Base-by-base conservation (phyloP, 2,797 vertebrate genomes). In the Gymnodraco acuticeps region DNA sequence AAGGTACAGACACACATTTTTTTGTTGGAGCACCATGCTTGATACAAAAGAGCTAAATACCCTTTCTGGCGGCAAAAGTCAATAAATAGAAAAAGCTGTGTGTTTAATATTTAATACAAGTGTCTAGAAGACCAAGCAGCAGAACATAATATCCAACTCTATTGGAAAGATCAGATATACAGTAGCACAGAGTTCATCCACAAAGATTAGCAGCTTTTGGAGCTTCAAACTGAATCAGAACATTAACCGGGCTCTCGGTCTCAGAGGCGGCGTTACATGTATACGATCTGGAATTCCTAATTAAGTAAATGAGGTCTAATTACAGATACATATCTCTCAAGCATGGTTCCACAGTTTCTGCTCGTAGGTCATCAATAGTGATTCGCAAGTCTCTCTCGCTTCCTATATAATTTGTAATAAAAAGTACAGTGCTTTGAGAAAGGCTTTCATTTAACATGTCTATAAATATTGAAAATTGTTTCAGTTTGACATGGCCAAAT, bases 391-490 rank as follows among this genome's bases (percentile, higher is more conserved):
- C 33, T 38, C 33, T 38, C 33, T 38, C 1, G 6, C 33, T 38
- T 38, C 33, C 8, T 38, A 38, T 38, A 38, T 5, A 9, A 9
- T 38, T 38, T 1, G 1, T 38, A 38, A 9, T 38, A 38, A 38
- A 38, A 38, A 8, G 33, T 6, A 38, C 33, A 38, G 33, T 38
- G 33, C 33, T 38, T 38, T 38, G 33, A 38, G 33, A 38, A 38
- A 38, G 33, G 33, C 20, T 62, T 47, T 38, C 4, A 51, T 58
- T 71, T 19, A 4, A 56, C n/a, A 54, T 60, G 58, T 64, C 27
- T 19, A 16, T 11, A 58, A 52, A 56, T 42, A 47, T 51, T 58
- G 17, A 14, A 38, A 43, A 48, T 13, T 51, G 66, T 33, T 33
- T 38, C 7, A 15, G 3, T 45, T 60, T 77, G 7, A 71, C 33